A percentile compares a stretch with the other conserved stretches of the same genome.
These are phyloP conservation scores for Pantelozetes paolii DNA, from an alignment of 2,888 invertebrate species.

Conservation along the genomic window DNA sequence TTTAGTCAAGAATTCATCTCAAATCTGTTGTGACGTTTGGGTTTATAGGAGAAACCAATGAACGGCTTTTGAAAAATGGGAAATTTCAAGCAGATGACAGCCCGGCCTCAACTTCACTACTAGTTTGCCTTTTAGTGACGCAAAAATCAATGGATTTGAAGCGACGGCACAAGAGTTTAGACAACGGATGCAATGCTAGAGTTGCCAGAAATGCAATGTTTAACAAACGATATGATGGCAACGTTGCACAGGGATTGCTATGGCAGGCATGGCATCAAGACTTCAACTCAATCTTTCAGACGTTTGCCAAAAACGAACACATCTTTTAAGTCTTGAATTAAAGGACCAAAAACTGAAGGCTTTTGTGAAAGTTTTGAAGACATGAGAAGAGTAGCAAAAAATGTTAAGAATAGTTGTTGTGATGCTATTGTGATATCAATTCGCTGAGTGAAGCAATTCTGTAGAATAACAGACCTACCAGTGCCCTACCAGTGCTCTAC, in stretches of 20 bases:
- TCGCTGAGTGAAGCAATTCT: slow-evolving; percentile 1
- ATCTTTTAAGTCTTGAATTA: slow-evolving; percentile 8
- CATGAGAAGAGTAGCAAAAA: neutral
- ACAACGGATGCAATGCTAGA: slow-evolving; percentile 3
- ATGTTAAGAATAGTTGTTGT: neutral
- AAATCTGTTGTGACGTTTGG: neutral
- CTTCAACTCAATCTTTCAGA: neutral
- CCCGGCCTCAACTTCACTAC: slow-evolving; percentile 1
- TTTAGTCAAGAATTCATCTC: neutral
- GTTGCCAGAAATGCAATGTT: too few species aligned
- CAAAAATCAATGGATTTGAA: neutral
- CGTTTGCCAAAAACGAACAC: slow-evolving; percentile 22
- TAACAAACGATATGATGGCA: too few species aligned
- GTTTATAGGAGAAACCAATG: slow-evolving; percentile 20
- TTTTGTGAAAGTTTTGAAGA: neutral
- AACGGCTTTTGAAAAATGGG: slow-evolving; percentile 4
- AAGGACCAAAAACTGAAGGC: neutral
- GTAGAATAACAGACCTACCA: neutral
- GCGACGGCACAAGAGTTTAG: neutral
- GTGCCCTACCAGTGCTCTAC: neutral
- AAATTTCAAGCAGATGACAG: slow-evolving; percentile 25
- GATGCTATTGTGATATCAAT: neutral
- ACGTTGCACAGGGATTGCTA: too few species aligned
- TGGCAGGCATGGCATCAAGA: neutral
- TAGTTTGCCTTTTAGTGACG: neutral